These are phyloP conservation scores for Mormyrops attenuatus DNA, from an alignment of 2,797 vertebrate genomes.

Conservation along the genomic window DNA sequence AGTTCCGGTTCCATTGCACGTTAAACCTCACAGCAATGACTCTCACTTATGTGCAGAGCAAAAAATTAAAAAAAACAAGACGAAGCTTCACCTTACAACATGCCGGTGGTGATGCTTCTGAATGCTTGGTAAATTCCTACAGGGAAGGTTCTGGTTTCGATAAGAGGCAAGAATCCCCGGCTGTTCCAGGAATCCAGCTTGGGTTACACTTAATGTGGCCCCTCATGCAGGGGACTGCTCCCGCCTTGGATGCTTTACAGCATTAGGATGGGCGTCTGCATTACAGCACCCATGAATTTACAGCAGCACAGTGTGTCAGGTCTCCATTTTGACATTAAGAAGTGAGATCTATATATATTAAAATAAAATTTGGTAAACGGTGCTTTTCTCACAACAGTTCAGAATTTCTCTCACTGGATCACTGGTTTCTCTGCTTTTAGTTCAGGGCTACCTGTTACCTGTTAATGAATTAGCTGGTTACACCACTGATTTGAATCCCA, in stretches of 20 bases:
- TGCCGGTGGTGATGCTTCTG: background rate
- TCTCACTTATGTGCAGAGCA: no score
- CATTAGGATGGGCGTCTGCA: conserved; percentile 4
- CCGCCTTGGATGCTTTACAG: background rate
- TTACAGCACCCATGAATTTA: background rate
- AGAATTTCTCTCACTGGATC: background rate
- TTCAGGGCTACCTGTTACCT: background rate
- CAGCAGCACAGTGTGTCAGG: background rate
- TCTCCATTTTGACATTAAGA: background rate
- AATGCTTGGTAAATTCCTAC: background rate
- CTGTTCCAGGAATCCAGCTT: conserved; percentile 16
- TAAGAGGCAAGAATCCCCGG: conserved; percentile 9
- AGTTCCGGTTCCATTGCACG: background rate
- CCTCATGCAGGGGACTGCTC: background rate
- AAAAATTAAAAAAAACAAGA: background rate
- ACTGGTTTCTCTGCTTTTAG: background rate
- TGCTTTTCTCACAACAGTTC: background rate
- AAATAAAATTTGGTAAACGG: background rate
- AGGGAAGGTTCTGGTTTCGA: conserved; percentile 18
- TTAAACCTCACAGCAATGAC: background rate
- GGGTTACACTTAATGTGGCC: conserved; percentile 26
- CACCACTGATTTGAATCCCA: background rate
- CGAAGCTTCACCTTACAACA: background rate
- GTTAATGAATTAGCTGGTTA: background rate
- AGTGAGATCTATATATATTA: background rate